Conservation (phyloP, 2,113 vertebrate species). For the Eclectus roratus region DNA sequence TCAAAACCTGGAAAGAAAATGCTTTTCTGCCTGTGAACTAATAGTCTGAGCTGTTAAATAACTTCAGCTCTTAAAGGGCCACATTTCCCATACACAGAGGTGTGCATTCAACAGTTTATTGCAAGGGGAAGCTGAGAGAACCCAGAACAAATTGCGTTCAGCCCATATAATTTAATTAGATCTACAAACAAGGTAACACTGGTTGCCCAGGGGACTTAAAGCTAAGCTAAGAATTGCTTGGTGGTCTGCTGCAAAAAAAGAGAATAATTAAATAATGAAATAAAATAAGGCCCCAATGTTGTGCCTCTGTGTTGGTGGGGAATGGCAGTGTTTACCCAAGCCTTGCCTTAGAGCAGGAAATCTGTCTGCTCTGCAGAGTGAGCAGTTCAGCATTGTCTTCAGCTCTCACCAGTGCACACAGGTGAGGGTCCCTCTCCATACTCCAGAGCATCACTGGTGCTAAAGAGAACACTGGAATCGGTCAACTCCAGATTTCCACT, state of each 20-base stretch:
- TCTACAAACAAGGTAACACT: conserved; percentile 72
- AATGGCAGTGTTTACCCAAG: not conserved
- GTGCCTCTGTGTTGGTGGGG: not conserved
- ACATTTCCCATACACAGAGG: conserved; percentile 51
- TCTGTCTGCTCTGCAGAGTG: not conserved
- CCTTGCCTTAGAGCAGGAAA: not conserved
- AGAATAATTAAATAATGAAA: not conserved
- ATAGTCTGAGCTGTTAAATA: conserved; percentile 65
- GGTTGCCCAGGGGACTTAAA: conserved; percentile 65
- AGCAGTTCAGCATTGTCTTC: not conserved
- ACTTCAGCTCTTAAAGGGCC: conserved; percentile 51
- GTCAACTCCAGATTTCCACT: not conserved
- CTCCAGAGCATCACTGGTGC: not conserved
- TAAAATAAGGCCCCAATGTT: not conserved
- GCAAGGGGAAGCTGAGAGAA: conserved; percentile 64
- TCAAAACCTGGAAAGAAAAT: conserved; percentile 46
- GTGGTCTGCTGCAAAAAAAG: conserved; percentile 42
- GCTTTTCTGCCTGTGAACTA: conserved; percentile 53
- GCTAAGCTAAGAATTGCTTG: conserved; percentile 39
- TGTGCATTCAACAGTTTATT: conserved; percentile 63
- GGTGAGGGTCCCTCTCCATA: not conserved
- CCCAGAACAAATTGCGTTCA: conserved; percentile 68
- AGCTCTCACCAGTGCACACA: not conserved
- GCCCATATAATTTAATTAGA: conserved; percentile 71
- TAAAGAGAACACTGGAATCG: not conserved